Conservation (phyloP, 2,113 vertebrate species). For the Trogon surrucura region DNA sequence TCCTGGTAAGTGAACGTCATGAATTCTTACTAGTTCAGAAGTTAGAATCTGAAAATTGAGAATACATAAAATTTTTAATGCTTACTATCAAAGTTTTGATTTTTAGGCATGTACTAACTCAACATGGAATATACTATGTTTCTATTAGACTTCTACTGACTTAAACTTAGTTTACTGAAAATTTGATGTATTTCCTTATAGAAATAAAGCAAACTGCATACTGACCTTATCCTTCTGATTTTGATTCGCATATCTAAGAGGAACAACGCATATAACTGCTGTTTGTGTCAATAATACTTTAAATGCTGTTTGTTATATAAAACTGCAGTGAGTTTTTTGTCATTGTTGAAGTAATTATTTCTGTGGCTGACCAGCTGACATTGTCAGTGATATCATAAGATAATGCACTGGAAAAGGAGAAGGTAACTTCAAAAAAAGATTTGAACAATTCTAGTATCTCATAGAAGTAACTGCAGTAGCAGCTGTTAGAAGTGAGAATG, state of each 20-base stretch:
- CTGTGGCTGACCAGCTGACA: neutral
- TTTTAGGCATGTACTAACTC: neutral
- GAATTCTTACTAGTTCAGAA: neutral
- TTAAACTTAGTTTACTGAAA: neutral
- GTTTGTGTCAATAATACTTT: neutral
- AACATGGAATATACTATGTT: neutral
- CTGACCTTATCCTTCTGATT: neutral
- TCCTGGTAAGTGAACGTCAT: neutral
- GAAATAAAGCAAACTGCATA: neutral
- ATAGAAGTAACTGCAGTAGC: neutral
- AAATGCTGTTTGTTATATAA: neutral
- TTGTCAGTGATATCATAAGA: neutral
- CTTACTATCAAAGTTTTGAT: neutral
- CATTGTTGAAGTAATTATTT: neutral
- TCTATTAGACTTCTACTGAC: neutral
- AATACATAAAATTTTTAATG: neutral
- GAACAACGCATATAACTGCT: neutral
- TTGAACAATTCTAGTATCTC: neutral
- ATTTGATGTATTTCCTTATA: neutral
- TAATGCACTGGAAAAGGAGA: neutral
- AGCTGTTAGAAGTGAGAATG: neutral
- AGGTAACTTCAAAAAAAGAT: neutral
- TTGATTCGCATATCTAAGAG: neutral
- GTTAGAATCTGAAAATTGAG: neutral
- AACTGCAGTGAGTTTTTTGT: neutral